Conservation (phyloP, 2,797 vertebrate genomes). For the Amphiprion clarkii region DNA sequence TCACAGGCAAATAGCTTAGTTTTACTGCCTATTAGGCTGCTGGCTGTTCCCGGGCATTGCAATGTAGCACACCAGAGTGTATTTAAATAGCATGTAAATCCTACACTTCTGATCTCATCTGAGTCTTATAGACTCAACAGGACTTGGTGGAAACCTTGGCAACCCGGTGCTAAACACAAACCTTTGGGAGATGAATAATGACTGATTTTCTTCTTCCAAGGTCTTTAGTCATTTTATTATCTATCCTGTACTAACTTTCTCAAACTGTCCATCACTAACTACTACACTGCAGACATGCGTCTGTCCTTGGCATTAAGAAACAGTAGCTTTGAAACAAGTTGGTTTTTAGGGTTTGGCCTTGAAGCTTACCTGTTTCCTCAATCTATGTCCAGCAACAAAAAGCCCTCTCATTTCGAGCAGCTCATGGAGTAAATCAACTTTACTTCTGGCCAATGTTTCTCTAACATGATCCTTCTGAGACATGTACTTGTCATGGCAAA, state of each 20-base stretch:
- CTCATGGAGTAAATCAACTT: conserved; percentile 75
- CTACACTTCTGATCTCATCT: conserved; percentile 58
- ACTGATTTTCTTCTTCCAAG: conserved; percentile 38
- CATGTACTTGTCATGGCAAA: conserved; percentile 76
- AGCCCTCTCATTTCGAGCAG: conserved; percentile 64
- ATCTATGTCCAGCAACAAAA: conserved; percentile 71
- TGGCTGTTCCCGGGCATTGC: conserved; percentile 35
- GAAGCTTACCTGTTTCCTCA: conserved; percentile 79
- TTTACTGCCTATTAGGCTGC: conserved; percentile 49
- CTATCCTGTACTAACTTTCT: conserved; percentile 30
- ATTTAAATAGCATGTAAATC: conserved; percentile 60
- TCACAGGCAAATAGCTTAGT: conserved; percentile 41
- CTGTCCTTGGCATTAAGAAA: conserved; percentile 65
- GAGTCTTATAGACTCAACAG: conserved; percentile 30
- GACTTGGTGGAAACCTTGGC: conserved; percentile 43
- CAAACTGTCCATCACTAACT: conserved; percentile 47
- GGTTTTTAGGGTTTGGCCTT: conserved; percentile 68
- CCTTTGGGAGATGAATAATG: conserved; percentile 34
- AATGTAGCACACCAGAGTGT: conserved; percentile 43
- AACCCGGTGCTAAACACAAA: conserved; percentile 40
- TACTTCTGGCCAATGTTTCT: conserved; percentile 61
- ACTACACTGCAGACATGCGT: conserved; percentile 43
- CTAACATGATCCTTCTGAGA: conserved; percentile 74
- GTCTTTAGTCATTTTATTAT: conserved; percentile 52
- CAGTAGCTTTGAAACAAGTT: conserved; percentile 60